Percentiles rank a stretch among this genome's conserved stretches.
These are phyloP conservation scores for Dendrolimus pini DNA, from an alignment of 2,888 invertebrate species.

Conservation along the genomic window DNA sequence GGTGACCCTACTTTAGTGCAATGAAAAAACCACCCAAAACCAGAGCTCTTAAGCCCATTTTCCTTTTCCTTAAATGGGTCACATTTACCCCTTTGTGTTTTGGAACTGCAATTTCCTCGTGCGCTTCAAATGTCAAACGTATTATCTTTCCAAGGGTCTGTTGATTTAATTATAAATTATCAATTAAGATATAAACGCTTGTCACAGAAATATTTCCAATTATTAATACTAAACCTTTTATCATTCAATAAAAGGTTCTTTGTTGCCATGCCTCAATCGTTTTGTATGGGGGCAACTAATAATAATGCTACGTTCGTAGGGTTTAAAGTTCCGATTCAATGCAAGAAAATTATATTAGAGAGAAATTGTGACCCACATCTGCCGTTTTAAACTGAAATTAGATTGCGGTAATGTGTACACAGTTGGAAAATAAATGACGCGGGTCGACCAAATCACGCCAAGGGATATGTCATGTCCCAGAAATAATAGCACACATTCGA, in stretches of 20 bases:
- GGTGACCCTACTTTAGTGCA: conserved; percentile 54
- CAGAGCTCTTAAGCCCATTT: conserved; percentile 26
- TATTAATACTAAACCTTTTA: too few relatives aligned
- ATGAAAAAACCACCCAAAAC: conserved; percentile 43
- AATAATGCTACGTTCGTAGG: background rate
- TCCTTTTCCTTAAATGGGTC: conserved; percentile 21
- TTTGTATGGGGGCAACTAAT: too few relatives aligned
- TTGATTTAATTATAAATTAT: conserved; percentile 18
- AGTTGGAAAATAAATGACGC: conserved; percentile 32
- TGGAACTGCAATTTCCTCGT: conserved; percentile 41
- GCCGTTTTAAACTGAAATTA: conserved; percentile 55
- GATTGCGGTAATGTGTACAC: conserved; percentile 45
- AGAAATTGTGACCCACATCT: conserved; percentile 47
- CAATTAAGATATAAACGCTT: too few relatives aligned
- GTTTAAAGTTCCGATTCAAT: background rate
- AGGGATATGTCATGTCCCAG: conserved; percentile 64
- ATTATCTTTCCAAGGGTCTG: conserved; percentile 10
- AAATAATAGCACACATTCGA: conserved; percentile 45
- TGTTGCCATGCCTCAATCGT: too few relatives aligned
- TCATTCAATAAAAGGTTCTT: too few relatives aligned
- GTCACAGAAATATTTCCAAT: too few relatives aligned
- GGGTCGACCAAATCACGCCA: conserved; percentile 45
- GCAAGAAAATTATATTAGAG: conserved; percentile 7
- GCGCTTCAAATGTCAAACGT: conserved; percentile 52
- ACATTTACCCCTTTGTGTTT: conserved; percentile 29